Base-by-base conservation (phyloP, 2,797 vertebrate genomes). In the Adrianichthys oophorus region DNA sequence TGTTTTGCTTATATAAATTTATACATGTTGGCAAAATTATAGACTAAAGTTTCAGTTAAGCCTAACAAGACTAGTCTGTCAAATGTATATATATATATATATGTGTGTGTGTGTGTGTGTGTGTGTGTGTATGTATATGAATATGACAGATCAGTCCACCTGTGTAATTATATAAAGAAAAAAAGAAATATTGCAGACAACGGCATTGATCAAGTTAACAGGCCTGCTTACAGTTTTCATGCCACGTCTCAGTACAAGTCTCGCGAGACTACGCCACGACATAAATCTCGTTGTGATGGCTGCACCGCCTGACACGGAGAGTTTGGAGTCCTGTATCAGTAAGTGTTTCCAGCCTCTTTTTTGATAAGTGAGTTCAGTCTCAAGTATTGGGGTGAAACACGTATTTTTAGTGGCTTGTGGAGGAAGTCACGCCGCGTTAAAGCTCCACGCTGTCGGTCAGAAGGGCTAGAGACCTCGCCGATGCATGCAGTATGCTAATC, bases 271-370 rank as follows among this genome's bases (percentile, higher is more conserved):
- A 23, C 48, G 45, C 46, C 40, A 0, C 23, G 14, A 62, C 65
- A 85, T 80, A 87, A 88, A 82, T 88, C 89, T 85, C 86, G 85
- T 81, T 87, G 91, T 87, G 84, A 94, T 94, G 93, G 92, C 93
- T 87, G 89, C 92, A 69, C 91, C 91, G 80, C 90, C 95, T 84
- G 95, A 96, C 65, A 91, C 93, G 71, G 95, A 95, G 89, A 95
- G 93, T 88, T 90, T 98, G 89, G 95, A 98, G 92, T 94, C 94
- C 77, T 89, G 92, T 79, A 96, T 98, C 89, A 98, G 96, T 98
- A 89, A 97, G 96, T 97, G 72, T 83, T 78, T 75, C 37, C n/a
- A 65, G 78, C 76, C 32, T 37, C 32, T 66, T 71, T 40, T 47
- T 0, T 26, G 1, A 21, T 10, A 15, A 7, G 42, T 8, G 19